Base-by-base conservation (phyloP, 2,797 vertebrate species). In the Sebastes flavidus region DNA sequence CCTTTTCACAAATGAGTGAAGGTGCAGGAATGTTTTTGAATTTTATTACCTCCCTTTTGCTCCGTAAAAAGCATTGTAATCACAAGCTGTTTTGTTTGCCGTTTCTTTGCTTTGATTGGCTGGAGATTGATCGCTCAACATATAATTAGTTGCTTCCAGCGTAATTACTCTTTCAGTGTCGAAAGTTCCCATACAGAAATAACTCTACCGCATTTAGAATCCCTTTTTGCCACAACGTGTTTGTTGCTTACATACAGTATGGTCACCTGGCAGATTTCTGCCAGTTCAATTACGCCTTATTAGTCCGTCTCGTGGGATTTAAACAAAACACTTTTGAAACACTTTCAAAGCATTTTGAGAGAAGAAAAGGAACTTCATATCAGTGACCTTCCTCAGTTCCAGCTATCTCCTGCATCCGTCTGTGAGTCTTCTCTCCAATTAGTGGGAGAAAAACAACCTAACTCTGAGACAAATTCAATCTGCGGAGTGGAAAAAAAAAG, bases 381-480 rank as follows among this genome's bases (percentile, higher is more conserved):
- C 56, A 46, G 74, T 90, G 88, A 93, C 93, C 90, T 91, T 87
- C 85, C 77, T 84, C 78, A 68, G 63, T 86, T 90, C 71, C 76
- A 68, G 73, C 82, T 80, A 83, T 87, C 86, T 88, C 65, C 80
- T 82, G 73, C 80, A 83, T 93, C 80, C 67, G 80, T 80, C 85
- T 80, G 59, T 34, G 82, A 91, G 83, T 71, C 83, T 87, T 91
- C 88, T 88, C 81, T 94, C 94, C 93, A 95, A 95, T 95, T 95
- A 95, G 92, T 54, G 92, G 66, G 83, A 90, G 89, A 91, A 95
- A 94, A 94, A 95, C 89, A 91, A 89, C 81, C 81, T 58, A 84
- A 87, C 66, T 83, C 88, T 18, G 83, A 89, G 87, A 88, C 91
- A 86, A 91, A 94, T 82, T 84, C 87, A 88, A 83, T 89, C 27